These are phyloP conservation scores for Oscheius sp. DNA, from an alignment of 2,888 invertebrate genomes.

Conservation along the genomic window DNA sequence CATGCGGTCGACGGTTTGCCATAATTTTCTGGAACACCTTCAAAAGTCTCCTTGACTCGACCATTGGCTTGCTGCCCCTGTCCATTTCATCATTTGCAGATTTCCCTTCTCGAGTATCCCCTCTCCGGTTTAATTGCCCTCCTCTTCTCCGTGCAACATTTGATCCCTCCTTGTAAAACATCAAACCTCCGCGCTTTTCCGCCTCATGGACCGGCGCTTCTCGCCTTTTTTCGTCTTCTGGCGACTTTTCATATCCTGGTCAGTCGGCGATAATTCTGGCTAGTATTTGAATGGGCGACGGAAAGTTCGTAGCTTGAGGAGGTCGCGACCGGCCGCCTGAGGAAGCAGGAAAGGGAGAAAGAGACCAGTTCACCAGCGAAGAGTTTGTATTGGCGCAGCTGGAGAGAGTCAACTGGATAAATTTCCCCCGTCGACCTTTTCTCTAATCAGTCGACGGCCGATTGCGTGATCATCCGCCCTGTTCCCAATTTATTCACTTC, in stretches of 20 bases:
- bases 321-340: constrained; percentile 11
- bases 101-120: neutral
- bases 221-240: neutral
- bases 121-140: neutral
- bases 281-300: constrained; percentile 11
- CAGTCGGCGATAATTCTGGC: constrained; percentile 7
- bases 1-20: no score
- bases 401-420: no score
- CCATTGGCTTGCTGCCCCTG: no score
- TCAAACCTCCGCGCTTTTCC: constrained; percentile 5
- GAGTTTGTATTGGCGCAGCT: no score
- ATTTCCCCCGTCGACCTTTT: no score
- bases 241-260: constrained; percentile 10
- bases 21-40: no score
- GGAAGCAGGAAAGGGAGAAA: neutral
- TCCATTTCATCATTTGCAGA: no score
- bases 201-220: constrained; percentile 11
- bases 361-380: no score
- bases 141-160: neutral
- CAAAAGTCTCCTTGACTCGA: no score
- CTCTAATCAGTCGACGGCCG: no score
- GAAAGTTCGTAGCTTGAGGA: constrained; percentile 7
- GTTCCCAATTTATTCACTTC: no score
- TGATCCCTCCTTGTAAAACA: neutral
- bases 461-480: no score